Base-by-base conservation (phyloP, 2,113 vertebrate species). In the Gallinago media region DNA sequence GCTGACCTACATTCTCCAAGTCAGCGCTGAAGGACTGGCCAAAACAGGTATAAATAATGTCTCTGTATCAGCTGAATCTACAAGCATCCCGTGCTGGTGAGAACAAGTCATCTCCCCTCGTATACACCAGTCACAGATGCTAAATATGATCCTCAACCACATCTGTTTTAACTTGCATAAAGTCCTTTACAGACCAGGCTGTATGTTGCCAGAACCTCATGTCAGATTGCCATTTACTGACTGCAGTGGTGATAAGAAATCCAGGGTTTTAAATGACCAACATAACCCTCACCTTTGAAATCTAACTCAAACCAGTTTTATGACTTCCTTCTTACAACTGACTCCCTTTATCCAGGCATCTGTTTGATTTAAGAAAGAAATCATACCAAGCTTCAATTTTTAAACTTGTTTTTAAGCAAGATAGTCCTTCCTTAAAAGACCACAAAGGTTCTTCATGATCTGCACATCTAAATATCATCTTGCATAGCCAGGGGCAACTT, bases 11-110 rank as follows among this genome's bases (percentile, higher is more conserved):
- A 15, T 55, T 38, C 70, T 78, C 58, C 49, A 82, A 8, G n/a
- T 40, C 3, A 1, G 50, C 5, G 0, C 0, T 17, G 58, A 79
- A 65, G 58, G 54, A 47, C 40, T 19, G 85, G 54, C n/a, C 58
- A 79, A 89, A 89, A 72, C 38, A 72, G 1, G 22, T 36, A 19
- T 9, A 49, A 85, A 68, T 8, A 65, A 82, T 3, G 23, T 26
- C 4, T 52, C 23, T 0, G 0, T 49, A 92, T 61, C 78, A 83
- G 67, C 6, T 0, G 49, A 34, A 76, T 76, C 38, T 49, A 42
- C 77, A 76, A 75, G 27, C 47, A 76, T 11, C 73, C 54, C 4
- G 2, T 8, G 8, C 54, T 36, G n/a, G 12, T 40, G 44, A 70
- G 54, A 73, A 70, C 38, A 36, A 67, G 18, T 27, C 20, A 42